Conservation (phyloP, 1,140 invertebrate species). For the Drosophila setifemur region DNA sequence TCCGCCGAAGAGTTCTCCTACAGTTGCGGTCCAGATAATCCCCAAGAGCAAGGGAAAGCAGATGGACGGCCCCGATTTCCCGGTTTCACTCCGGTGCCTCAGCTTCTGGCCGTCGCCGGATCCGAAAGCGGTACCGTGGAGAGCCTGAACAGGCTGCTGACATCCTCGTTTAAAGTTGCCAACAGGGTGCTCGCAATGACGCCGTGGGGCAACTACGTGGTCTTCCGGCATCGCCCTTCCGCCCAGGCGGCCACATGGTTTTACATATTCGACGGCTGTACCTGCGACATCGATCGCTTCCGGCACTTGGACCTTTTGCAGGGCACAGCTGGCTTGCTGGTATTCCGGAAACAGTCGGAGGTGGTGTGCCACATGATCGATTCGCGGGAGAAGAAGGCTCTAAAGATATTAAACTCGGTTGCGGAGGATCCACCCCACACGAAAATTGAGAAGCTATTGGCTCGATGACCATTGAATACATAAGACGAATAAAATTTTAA, state of each 20-base stretch:
- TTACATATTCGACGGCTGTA: conserved; percentile 66
- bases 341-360: conserved; percentile 29
- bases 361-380: conserved; percentile 56
- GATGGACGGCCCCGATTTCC: conserved; percentile 44
- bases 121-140: conserved; percentile 66
- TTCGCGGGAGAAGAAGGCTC: conserved; percentile 29
- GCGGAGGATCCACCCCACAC: neutral
- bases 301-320: conserved; percentile 61
- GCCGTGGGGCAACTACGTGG: conserved; percentile 76
- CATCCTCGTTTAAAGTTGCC: conserved; percentile 50
- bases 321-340: conserved; percentile 62
- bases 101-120: conserved; percentile 60
- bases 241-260: conserved; percentile 14
- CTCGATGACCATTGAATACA: neutral
- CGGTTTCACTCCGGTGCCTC: conserved; percentile 42
- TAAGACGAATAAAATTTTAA: neutral
- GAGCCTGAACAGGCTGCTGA: conserved; percentile 47
- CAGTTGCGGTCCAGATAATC: neutral
- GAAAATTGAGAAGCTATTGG: neutral
- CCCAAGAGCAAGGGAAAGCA: too few species aligned
- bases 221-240: conserved; percentile 40
- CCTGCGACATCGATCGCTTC: conserved; percentile 67
- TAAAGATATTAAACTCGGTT: neutral
- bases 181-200: conserved; percentile 71
- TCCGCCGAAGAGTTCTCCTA: neutral